Conservation (phyloP, 2,888 invertebrate genomes). For the Matsumyia berberina region DNA sequence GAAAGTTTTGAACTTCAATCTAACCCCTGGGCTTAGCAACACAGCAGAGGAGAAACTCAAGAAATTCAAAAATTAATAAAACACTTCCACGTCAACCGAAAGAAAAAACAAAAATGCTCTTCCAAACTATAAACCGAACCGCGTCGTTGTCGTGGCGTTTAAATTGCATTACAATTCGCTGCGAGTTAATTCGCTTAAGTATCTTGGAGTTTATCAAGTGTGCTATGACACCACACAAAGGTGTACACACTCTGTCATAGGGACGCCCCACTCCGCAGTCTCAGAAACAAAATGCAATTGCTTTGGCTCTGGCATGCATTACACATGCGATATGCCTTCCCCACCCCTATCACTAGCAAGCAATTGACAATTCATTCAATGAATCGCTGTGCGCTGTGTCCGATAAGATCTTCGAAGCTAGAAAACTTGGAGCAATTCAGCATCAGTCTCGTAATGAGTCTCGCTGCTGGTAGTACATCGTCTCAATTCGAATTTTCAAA, state of each 20-base stretch:
- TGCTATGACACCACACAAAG: conserved; percentile 26
- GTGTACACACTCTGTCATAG: conserved; percentile 36
- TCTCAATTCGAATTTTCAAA: conserved; percentile 16
- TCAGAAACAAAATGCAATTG: conserved; percentile 56
- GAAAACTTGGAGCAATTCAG: conserved; percentile 30
- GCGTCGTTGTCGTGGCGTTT: conserved; percentile 67
- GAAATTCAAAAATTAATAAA: conserved; percentile 26
- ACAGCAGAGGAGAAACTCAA: background rate
- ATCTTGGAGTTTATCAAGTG: conserved; percentile 29
- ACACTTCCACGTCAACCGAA: conserved; percentile 21
- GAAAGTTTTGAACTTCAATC: background rate
- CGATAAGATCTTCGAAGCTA: conserved; percentile 38
- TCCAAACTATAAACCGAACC: conserved; percentile 50
- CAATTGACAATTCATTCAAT: conserved; percentile 63
- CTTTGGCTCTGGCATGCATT: conserved; percentile 48
- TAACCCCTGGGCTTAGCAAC: background rate
- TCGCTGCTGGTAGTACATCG: conserved; percentile 37
- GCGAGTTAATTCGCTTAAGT: conserved; percentile 68
- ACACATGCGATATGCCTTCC: conserved; percentile 25
- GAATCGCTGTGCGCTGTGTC: conserved; percentile 39
- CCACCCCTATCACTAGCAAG: conserved; percentile 28
- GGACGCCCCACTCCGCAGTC: background rate
- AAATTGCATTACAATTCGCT: conserved; percentile 64
- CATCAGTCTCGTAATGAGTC: conserved; percentile 64
- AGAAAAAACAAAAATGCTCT: background rate